Percentiles rank a stretch among this genome's conserved stretches.
phyloP scores from a whole-genome alignment of 2,113 vertebrate genomes.

The Cryptomyrus ogoouensis region DNA sequence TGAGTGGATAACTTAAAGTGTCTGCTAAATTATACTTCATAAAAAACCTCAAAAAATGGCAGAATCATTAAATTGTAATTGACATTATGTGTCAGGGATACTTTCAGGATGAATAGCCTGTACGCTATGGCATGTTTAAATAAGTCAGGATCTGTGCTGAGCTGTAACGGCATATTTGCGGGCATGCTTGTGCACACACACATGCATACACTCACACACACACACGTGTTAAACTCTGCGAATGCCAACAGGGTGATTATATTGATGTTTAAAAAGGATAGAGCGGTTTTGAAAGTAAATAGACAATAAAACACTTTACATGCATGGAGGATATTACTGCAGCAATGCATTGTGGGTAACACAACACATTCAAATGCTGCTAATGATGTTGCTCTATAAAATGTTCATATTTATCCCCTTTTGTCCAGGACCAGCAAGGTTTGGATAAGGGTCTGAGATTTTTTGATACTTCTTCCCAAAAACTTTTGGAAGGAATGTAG shows the following conservation, averaged over 20 bases:
- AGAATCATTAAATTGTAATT: not conserved
- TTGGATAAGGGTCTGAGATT: not conserved
- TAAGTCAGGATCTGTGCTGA: not conserved
- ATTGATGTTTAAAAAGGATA: not conserved
- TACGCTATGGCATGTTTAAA: not conserved
- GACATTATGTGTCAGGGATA: not conserved
- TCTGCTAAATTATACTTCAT: not conserved
- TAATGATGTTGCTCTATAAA: not conserved
- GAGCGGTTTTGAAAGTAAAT: not conserved
- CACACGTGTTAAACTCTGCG: not conserved
- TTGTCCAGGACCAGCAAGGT: not conserved
- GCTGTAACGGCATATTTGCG: not conserved
- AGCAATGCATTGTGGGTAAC: not conserved
- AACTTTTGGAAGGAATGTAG: conserved; percentile 6
- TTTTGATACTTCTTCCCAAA: not conserved
- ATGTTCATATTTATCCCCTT: not conserved
- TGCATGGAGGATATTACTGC: not conserved
- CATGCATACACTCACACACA: not conserved
- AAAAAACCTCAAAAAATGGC: not conserved
- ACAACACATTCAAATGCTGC: not conserved
- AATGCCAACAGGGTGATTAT: not conserved
- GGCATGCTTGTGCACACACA: not conserved
- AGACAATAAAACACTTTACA: not conserved
- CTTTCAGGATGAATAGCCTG: not conserved
- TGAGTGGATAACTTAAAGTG: not conserved